These are phyloP conservation scores for Morpho achilles DNA, from an alignment of 2,888 invertebrate species.

Conservation along the genomic window DNA sequence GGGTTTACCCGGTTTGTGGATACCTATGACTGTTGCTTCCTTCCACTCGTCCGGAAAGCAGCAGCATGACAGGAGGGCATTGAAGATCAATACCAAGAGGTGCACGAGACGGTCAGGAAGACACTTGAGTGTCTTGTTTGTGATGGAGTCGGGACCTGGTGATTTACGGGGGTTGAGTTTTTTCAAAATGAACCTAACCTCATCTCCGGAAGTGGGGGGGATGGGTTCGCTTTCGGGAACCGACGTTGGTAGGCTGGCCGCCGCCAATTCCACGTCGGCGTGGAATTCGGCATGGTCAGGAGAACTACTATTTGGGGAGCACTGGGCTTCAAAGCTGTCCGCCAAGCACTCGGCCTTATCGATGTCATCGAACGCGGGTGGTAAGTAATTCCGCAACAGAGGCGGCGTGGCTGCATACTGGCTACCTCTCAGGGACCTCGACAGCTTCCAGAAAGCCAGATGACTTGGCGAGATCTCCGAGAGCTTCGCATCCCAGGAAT, in stretches of 20 bases:
- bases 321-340: too few species aligned
- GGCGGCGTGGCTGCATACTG: background rate
- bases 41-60: slow-evolving; percentile 9
- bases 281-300: too few species aligned
- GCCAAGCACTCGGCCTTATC: too few species aligned
- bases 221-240: too few species aligned
- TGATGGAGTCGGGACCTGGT: background rate
- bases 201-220: background rate
- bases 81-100: background rate
- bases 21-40: slow-evolving; percentile 12
- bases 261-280: too few species aligned
- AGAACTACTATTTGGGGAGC: background rate
- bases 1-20: slow-evolving; percentile 10
- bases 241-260: too few species aligned
- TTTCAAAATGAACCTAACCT: background rate
- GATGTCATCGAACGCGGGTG: background rate
- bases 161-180: slow-evolving; percentile 8
- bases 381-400: background rate
- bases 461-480: too few species aligned
- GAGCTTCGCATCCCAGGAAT: too few species aligned
- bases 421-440: background rate
- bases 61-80: background rate
- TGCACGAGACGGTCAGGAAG: background rate
- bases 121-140: too few species aligned
- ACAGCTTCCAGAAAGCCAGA: background rate